Evolutionary conservation across 2,888 invertebrate species (phyloP), one percentile per base, ranked within the genome.

Genomic region (Auanema freiburgensis): DNA sequence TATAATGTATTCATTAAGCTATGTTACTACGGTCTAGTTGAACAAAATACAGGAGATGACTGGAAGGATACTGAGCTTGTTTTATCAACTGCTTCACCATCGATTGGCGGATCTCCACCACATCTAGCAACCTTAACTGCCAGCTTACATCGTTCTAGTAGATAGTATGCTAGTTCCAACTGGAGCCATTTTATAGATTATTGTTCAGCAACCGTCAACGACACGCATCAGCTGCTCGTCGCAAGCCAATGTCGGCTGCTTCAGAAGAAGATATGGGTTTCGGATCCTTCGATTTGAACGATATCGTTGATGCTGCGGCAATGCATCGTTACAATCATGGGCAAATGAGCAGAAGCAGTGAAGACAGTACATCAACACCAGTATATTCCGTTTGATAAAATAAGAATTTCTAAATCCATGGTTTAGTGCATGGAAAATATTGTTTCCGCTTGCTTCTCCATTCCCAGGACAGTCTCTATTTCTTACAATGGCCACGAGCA

Each of bases 31-130:
- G 85, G 85, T 4, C 61, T 85, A 58, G 84, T 86, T 40, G 79
- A 81, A 54, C 86, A 86, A 72, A 79, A 80, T 55, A 85, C 85
- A 21, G 86, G 86, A 55, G 84, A 85, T 67, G 84, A 85, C 66
- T 86, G 86, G 86, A 74, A 60, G 4, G 83, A 86, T 63, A 80
- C 82, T 44, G 83, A 85, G 49, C 67, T 86, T 46, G 80, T 79
- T 40, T 76, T 86, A 51, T 85, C 84, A 10, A 85, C 86, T 0
- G 85, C 85, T 24, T 77, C 77, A 50, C 86, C 86, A 14, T 83
- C 83, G 53, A 70, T 85, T 16, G 85, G 84, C 3, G 85, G 85
- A 3, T 79, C 79, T n/a, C 79, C 85, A 3, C 86, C 86, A 1
- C 74, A 77, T 1, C 74, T 86, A 1, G 77, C 80, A 12, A 79